A percentile compares a stretch with the other conserved stretches of the same genome.
These are phyloP conservation scores for Ondatra zibethicus DNA, from an alignment of 2,113 vertebrate genomes.

Conservation along the genomic window DNA sequence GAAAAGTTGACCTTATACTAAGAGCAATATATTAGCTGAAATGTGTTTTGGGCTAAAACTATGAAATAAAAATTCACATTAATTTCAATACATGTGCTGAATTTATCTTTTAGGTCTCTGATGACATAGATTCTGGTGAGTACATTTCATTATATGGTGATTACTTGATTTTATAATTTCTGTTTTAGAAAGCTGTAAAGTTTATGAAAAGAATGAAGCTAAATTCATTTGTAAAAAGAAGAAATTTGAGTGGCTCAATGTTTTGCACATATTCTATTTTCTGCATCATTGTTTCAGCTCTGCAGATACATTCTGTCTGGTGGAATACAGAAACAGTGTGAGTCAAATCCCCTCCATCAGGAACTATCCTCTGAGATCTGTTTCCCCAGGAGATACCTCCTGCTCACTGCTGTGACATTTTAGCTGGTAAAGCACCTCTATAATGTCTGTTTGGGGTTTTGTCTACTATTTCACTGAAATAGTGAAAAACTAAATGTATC, in stretches of 20 bases:
- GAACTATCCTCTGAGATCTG: conserved; percentile 45
- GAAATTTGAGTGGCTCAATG: background rate
- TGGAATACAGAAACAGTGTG: background rate
- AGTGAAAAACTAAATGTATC: conserved; percentile 42
- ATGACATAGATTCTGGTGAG: background rate
- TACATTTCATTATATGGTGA: background rate
- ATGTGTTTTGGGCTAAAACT: background rate
- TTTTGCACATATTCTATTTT: conserved; percentile 41
- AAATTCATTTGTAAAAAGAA: background rate
- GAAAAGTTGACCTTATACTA: conserved; percentile 10
- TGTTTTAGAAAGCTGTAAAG: background rate
- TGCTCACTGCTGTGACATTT: conserved; percentile 22
- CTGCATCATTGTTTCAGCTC: conserved; percentile 36
- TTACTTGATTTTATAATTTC: conserved; percentile 5
- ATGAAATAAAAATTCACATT: background rate
- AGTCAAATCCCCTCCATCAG: conserved; percentile 28
- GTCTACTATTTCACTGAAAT: background rate
- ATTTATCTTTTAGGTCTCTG: background rate
- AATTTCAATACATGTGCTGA: background rate
- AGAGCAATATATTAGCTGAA: background rate
- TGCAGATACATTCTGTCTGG: background rate
- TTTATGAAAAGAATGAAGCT: background rate
- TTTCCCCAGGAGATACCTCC: conserved; percentile 30
- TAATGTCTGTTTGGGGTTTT: background rate
- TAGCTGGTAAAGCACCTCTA: conserved; percentile 7